Conservation (phyloP, 92 coral and sea anemone genomes). For the Parazoanthus darwini region DNA sequence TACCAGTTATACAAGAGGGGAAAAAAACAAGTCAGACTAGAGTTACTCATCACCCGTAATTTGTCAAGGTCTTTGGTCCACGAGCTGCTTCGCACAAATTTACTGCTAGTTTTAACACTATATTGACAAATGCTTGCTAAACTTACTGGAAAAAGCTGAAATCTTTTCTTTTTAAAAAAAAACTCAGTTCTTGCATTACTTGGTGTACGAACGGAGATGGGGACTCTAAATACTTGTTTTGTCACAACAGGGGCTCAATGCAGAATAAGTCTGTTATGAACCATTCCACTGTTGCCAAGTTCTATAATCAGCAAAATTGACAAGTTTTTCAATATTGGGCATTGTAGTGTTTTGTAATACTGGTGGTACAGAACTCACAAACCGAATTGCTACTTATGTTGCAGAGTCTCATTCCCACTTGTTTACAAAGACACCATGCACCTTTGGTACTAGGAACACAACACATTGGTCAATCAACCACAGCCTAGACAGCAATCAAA, state of each 20-base stretch:
- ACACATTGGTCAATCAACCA: neutral
- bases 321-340: too few species aligned
- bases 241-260: too few species aligned
- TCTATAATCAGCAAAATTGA: too few species aligned
- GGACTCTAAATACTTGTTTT: neutral
- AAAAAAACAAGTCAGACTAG: too few species aligned
- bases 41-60: too few species aligned
- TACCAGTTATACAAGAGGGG: too few species aligned
- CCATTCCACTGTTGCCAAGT: too few species aligned
- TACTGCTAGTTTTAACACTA: neutral
- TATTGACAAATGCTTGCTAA: neutral
- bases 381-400: neutral
- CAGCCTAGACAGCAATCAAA: neutral
- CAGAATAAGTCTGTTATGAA: too few species aligned
- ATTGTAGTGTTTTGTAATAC: too few species aligned
- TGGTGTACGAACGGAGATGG: neutral
- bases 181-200: neutral
- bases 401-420: neutral
- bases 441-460: neutral
- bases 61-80: neutral
- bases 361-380: too few species aligned
- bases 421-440: neutral
- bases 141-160: neutral
- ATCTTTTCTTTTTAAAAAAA: neutral
- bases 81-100: neutral